These are phyloP conservation scores for Hystrix brachyura DNA, from an alignment of 2,113 vertebrate species.

Conservation along the genomic window DNA sequence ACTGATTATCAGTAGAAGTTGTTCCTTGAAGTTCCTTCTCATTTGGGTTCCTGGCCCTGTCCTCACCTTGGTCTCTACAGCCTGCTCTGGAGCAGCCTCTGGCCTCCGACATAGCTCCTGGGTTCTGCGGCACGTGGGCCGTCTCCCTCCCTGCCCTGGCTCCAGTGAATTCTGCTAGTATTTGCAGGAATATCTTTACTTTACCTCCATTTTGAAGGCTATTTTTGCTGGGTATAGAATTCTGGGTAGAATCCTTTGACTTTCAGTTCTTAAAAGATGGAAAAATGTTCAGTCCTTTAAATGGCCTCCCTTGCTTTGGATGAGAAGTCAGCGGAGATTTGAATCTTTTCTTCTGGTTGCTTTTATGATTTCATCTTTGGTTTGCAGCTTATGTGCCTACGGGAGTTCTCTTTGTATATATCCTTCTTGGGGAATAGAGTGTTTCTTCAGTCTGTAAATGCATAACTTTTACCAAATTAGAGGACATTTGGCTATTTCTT, in stretches of 20 bases:
- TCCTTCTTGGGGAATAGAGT: background rate
- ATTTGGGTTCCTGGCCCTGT: background rate
- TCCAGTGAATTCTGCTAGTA: background rate
- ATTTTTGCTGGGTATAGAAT: slow-evolving; percentile 15
- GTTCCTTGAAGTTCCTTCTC: background rate
- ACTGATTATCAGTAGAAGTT: background rate
- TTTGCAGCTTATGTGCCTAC: background rate
- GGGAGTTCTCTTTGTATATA: slow-evolving; percentile 38
- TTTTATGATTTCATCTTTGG: background rate
- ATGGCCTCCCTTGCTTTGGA: background rate
- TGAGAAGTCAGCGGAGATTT: background rate
- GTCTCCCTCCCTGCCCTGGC: too few species aligned
- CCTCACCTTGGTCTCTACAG: background rate
- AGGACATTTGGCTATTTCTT: slow-evolving; percentile 12
- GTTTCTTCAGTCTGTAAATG: slow-evolving; percentile 37
- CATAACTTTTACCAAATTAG: background rate
- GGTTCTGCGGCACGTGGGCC: too few species aligned
- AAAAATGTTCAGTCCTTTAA: too few species aligned
- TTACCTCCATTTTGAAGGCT: background rate
- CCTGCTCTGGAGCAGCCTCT: background rate
- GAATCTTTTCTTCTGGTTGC: background rate
- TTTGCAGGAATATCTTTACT: slow-evolving; percentile 29
- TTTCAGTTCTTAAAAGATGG: slow-evolving; percentile 8
- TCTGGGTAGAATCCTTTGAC: background rate
- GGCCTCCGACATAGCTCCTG: background rate